phyloP scores from a whole-genome alignment of 53 echinoderm and acorn worm genomes.

The Temnopleurus reevesii region DNA sequence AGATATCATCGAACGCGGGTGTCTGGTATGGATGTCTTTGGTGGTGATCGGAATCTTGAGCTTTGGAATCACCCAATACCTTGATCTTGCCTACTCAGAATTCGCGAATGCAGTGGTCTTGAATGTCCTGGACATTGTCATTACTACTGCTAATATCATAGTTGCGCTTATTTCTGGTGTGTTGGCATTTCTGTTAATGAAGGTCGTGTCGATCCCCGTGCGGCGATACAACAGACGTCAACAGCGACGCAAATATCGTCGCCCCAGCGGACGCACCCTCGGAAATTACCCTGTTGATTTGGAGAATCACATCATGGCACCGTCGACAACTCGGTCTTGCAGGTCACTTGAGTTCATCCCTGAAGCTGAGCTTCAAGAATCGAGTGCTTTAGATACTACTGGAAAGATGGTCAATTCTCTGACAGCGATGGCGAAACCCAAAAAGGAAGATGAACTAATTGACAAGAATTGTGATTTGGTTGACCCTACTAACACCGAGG shows the following conservation, averaged over 20 bases:
- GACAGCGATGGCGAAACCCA: neutral
- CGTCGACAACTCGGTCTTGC: neutral
- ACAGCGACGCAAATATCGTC: neutral
- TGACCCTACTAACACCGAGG: neutral
- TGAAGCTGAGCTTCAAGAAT: neutral
- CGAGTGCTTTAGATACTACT: neutral
- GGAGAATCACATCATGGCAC: too few relatives aligned
- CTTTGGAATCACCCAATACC: neutral
- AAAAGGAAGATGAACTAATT: neutral
- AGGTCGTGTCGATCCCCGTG: neutral
- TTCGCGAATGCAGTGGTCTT: neutral
- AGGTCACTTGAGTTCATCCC: neutral
- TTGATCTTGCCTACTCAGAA: conserved; percentile 4
- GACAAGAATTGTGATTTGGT: neutral
- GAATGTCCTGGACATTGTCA: conserved; percentile 2
- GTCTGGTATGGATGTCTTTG: neutral
- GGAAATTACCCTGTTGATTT: neutral
- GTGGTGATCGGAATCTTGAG: neutral
- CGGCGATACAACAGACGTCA: neutral
- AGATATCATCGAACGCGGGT: neutral
- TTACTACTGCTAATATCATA: conserved; percentile 22
- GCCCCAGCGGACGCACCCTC: neutral
- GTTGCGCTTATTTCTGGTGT: neutral
- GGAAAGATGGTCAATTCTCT: neutral
- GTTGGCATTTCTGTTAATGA: neutral